Conservation (phyloP, 2,113 vertebrate genomes). For the Hemicordylus capensis region DNA sequence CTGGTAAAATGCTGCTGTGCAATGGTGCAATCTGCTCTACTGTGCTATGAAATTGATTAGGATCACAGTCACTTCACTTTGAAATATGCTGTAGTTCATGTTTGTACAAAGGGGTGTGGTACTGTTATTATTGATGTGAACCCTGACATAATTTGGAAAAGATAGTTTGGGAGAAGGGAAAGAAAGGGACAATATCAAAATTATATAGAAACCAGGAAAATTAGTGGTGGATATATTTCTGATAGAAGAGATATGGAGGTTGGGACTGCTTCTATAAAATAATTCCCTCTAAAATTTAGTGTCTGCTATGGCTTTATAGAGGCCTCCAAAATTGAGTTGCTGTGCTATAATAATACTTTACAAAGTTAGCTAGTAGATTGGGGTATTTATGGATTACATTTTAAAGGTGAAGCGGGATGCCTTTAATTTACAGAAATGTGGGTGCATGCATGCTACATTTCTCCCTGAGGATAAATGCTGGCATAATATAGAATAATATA, state of each 20-base stretch:
- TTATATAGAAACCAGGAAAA: conserved; percentile 37
- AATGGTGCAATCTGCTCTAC: conserved; percentile 50
- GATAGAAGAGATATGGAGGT: conserved; percentile 48
- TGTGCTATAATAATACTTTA: neutral
- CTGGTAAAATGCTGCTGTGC: conserved; percentile 44
- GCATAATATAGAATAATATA: neutral
- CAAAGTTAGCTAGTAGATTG: neutral
- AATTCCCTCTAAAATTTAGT: neutral
- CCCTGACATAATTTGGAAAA: conserved; percentile 37
- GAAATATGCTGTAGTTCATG: conserved; percentile 42
- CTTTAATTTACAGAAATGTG: neutral
- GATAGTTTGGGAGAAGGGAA: conserved; percentile 5
- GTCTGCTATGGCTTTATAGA: neutral
- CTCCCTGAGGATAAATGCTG: neutral
- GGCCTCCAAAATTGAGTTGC: neutral
- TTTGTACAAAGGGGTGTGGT: conserved; percentile 49
- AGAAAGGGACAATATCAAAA: conserved; percentile 39
- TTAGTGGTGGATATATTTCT: conserved; percentile 40
- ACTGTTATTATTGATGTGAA: conserved; percentile 55
- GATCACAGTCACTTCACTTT: conserved; percentile 47
- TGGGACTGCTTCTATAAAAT: conserved; percentile 13
- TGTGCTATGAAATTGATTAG: conserved; percentile 63
- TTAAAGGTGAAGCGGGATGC: neutral
- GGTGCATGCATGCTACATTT: neutral
- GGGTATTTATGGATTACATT: neutral